phyloP scores from a whole-genome alignment of 2,113 vertebrate species.

The Indri indri region DNA sequence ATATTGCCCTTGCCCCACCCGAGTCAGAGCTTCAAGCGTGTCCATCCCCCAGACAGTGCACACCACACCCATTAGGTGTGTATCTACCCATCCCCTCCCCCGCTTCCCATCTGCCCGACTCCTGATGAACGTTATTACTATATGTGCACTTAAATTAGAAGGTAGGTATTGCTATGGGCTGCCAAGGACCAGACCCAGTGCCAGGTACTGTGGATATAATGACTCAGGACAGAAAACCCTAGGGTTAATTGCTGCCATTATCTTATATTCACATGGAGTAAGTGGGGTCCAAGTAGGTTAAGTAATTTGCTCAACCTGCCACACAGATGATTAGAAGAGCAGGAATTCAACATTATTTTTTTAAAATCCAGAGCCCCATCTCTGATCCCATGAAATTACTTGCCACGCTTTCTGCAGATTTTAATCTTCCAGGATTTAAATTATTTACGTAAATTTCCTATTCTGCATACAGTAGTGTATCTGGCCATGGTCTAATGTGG shows the following conservation, averaged over 20 bases:
- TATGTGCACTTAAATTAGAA: background rate
- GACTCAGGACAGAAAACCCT: background rate
- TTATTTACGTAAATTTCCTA: background rate
- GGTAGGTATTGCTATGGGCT: background rate
- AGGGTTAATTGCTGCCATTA: background rate
- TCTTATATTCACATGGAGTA: background rate
- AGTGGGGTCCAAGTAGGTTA: background rate
- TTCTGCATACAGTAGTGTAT: background rate
- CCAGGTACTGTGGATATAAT: background rate
- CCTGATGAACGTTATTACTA: too few species aligned
- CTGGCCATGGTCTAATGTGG: background rate
- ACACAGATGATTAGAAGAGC: background rate
- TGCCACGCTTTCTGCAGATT: background rate
- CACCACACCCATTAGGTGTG: too few species aligned
- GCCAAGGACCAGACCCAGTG: background rate
- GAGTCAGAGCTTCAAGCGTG: too few species aligned
- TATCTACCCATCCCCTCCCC: too few species aligned
- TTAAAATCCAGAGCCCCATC: constrained; percentile 10
- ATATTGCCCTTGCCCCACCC: too few species aligned
- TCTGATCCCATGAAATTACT: background rate
- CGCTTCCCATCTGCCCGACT: too few species aligned
- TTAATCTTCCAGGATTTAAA: constrained; percentile 1
- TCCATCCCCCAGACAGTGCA: too few species aligned
- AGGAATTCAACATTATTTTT: constrained; percentile 1
- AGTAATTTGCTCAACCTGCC: constrained; percentile 5